Conservation (phyloP, 2,797 vertebrate genomes). For the Urosaurus nigricauda region DNA sequence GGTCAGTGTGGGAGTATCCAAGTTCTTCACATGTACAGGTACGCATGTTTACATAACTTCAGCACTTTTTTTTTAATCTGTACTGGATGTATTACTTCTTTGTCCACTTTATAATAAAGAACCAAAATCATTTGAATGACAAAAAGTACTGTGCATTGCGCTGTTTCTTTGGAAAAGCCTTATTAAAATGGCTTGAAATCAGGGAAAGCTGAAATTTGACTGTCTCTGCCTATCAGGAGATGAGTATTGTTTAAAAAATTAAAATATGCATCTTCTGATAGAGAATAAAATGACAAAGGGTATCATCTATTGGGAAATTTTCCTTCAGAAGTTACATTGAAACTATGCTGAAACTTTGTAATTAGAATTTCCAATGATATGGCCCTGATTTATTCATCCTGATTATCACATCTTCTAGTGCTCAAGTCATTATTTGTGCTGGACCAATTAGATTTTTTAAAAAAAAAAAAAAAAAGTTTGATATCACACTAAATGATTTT, state of each 20-base stretch:
- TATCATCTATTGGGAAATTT: neutral
- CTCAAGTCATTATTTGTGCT: neutral
- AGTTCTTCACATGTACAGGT: slow-evolving; percentile 99
- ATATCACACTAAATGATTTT: neutral
- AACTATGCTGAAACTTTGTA: neutral
- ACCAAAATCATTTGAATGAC: neutral
- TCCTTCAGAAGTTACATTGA: neutral
- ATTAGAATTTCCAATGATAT: neutral
- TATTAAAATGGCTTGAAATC: neutral
- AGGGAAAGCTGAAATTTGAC: too few species aligned
- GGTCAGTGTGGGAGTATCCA: slow-evolving; percentile 97
- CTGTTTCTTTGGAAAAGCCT: neutral
- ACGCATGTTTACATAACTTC: slow-evolving; percentile 57
- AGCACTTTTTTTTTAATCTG: neutral
- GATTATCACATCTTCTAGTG: neutral
- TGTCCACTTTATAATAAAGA: neutral
- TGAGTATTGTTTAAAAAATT: neutral
- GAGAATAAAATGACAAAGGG: neutral
- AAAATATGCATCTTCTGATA: neutral
- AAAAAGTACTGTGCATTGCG: neutral
- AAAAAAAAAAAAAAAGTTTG: too few species aligned
- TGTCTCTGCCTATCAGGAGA: neutral
- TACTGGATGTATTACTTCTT: neutral
- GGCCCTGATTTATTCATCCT: neutral
- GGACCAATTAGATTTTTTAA: neutral